Base-by-base conservation (phyloP, 1,140 invertebrate species). In the Zaprionus davidi region DNA sequence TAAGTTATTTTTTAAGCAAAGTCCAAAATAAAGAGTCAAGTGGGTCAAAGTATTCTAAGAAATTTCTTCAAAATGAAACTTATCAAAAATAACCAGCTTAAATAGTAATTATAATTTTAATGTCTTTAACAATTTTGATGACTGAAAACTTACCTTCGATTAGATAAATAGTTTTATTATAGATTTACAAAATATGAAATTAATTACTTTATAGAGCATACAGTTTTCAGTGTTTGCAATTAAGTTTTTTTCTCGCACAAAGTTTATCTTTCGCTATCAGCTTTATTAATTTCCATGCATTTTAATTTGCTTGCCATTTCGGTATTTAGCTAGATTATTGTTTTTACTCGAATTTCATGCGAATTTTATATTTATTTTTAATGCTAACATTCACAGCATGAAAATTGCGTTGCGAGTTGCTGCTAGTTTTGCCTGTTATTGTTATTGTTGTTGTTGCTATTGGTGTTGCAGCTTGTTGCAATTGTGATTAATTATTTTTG, bases 401-500 rank as follows among this genome's bases (percentile, higher is more conserved):
- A n/a, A n/a, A 46, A 62, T 34, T 71, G 58, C 41, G 64, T 55
- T 70, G 22, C 46, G 28, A 57, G 73, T 64, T 67, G 55, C 41
- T 64, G 56, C 24, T 34, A 55, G n/a, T 53, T 67, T 51, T 57
- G 36, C n/a, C 22, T 41, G 64, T 57, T 58, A 22, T 17, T 26
- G 17, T 36, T 66, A 17, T 44, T 72, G 26, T 38, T 65, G 46
- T 5, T 64, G 36, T 26, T 62, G 24, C 24, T 81, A 56, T 65
- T 65, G 36, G 2, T 65, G 38, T 28, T 62, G 31, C 31, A 63
- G 44, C 65, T 69, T 46, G 51, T 64, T 74, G 44, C 28, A 51
- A 83, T 72, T 68, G 51, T 74, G 24, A 77, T 74, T 74, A 81
- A 84, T 78, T 62, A 78, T 68, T 78, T 74, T 84, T 49, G 38